Conservation (phyloP, 2,113 vertebrate species). For the Azemiops feae region DNA sequence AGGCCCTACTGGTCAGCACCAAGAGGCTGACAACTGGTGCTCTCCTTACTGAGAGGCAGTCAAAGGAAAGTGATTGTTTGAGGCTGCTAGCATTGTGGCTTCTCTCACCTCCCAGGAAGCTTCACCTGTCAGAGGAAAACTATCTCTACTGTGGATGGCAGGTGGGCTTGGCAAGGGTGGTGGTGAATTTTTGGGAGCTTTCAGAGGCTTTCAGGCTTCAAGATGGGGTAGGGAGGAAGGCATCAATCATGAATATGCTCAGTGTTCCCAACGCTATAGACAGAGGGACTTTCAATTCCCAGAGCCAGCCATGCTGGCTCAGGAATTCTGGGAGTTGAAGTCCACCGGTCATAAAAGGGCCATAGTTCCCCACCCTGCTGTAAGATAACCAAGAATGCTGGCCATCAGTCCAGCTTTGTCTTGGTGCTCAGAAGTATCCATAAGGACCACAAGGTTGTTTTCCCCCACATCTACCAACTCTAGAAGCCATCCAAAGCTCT, state of each 20-base stretch:
- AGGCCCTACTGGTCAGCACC: too few species aligned
- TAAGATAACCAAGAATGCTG: accelerated
- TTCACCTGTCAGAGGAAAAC: neutral
- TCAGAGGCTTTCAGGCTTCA: neutral
- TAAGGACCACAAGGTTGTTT: neutral
- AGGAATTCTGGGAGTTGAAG: neutral
- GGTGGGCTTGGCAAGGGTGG: neutral
- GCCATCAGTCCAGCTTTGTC: neutral
- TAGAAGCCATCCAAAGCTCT: neutral
- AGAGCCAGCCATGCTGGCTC: neutral
- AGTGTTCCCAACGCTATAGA: neutral
- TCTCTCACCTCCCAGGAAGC: neutral
- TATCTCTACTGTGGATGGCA: neutral
- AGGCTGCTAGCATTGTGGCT: neutral
- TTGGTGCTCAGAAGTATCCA: neutral
- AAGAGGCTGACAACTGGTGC: neutral
- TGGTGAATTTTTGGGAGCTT: neutral
- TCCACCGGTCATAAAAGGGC: neutral
- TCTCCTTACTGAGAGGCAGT: neutral
- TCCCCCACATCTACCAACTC: neutral
- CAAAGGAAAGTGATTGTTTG: neutral
- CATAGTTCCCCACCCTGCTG: neutral
- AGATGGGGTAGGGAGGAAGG: neutral
- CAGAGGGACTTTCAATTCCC: neutral
- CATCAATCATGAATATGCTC: neutral